Base-by-base conservation (phyloP, 2,888 invertebrate genomes). In the Xestoiulus laeticollis region DNA sequence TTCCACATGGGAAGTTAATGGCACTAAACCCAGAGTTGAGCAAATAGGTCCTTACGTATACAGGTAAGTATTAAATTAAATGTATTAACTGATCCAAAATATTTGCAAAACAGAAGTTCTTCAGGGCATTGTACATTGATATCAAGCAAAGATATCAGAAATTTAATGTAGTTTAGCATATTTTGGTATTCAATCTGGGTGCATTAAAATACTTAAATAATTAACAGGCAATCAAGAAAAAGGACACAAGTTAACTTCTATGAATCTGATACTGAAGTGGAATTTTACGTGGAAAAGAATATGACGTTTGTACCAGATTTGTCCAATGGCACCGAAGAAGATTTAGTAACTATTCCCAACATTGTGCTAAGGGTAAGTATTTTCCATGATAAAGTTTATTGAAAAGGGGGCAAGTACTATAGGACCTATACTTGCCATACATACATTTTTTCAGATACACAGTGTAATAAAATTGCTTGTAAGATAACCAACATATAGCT, bases 291-390 rank as follows among this genome's bases (percentile, higher is more conserved):
- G 16, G 3, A 4, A 19, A 44, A 19, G 30, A 33, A 22, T 43
- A 16, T 43, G 32, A 43, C 30, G 19, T 85, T 85, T 38, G 30
- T 44, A 14, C 85, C 33, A 4, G 48, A 85, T 16, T 22, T 43
- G 85, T 85, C 85, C 30, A 44, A 85, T 16, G 85, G 85, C 44
- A 30, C 85, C 12, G 85, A 85, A 38, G 85, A 85, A 16, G 43
- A 44, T 43, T 10, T 38, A 30, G 30, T 83, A 6, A 83, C 83
- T 14, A 30, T 83, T 38, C 83, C 83, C 19, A 83, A 83, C 38
- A 83, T 83, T n/a, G 19, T 83, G 38, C 38, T 33, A 33, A 83
- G 83, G 32, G 83, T 83, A 83, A 38, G 32, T 30, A 6, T 22
- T n/a, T n/a, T 59, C n/a, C 22, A n/a, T n/a, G 53, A 53, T 16